These are phyloP conservation scores for Misgurnus anguillicaudatus DNA, from an alignment of 2,113 vertebrate species.

Conservation along the genomic window DNA sequence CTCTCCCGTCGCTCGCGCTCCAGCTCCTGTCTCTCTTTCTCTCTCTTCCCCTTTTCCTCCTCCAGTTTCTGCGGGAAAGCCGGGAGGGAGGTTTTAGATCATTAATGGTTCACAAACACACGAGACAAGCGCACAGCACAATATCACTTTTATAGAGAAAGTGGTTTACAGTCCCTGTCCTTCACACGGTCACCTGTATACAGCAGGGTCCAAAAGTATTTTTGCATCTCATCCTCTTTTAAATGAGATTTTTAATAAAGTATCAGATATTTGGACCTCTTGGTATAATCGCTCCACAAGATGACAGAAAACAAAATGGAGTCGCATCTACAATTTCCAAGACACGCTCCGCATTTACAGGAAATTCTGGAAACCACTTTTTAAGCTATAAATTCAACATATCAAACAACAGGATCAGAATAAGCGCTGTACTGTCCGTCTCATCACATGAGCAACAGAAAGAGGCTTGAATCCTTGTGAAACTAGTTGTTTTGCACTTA, in stretches of 20 bases:
- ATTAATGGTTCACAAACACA: slow-evolving; percentile 41
- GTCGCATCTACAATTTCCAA: neutral
- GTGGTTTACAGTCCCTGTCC: slow-evolving; percentile 46
- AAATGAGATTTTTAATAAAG: no score
- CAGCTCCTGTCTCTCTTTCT: slow-evolving; percentile 90
- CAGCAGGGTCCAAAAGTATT: slow-evolving; percentile 7
- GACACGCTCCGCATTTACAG: neutral
- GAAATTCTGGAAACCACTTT: slow-evolving; percentile 47
- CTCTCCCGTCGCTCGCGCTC: slow-evolving; percentile 87
- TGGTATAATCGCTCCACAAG: no score
- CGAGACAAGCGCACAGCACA: slow-evolving; percentile 16
- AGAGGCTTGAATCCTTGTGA: slow-evolving; percentile 86
- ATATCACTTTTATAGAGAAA: slow-evolving; percentile 50
- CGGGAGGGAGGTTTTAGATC: slow-evolving; percentile 71
- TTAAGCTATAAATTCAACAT: slow-evolving; percentile 33
- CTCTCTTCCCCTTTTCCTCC: slow-evolving; percentile 99
- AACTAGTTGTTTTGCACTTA: slow-evolving; percentile 97
- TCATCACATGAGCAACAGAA: slow-evolving; percentile 75
- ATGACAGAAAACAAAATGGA: no score
- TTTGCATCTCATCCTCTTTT: neutral
- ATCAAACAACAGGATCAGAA: slow-evolving; percentile 41
- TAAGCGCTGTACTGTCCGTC: slow-evolving; percentile 60
- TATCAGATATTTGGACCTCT: no score
- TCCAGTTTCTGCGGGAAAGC: slow-evolving; percentile 98
- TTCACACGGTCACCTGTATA: neutral